Evolutionary conservation across 2,888 invertebrate genomes (phyloP), one percentile per base, ranked within the genome.

Genomic region (Pinctada fucata): DNA sequence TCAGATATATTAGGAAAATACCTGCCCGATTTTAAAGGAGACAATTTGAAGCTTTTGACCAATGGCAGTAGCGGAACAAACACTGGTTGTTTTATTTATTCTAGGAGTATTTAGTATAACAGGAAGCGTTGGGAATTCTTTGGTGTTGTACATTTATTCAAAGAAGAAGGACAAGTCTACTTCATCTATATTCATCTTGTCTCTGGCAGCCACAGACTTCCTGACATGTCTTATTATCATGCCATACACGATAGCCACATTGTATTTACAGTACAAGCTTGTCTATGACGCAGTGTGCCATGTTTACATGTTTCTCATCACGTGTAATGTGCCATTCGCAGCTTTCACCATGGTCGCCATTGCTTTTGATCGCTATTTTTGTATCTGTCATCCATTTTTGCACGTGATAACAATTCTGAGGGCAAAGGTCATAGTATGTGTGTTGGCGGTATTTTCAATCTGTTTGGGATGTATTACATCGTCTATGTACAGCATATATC

Each of bases 331-430:
- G 3, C 90, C 90, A 3, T 87, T 89, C 72, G 89, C 91, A 10
- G 88, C 90, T 6, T 88, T 91, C 76, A 88, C 90, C 10, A 90
- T 91, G 89, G 89, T 90, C 5, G 90, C 89, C 31, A 91, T 91
- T n/a, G 90, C 90, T 3, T 86, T 91, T 2, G 91, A 91, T 78
- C 79, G 91, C 1, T 91, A 90, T 80, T 85, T 91, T 10, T 91
- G 90, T 75, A 90, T 91, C 50, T 91, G 91, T 76, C 88, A 89
- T 73, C 91, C 91, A 8, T 90, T 90, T 75, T 76, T 87, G 1
- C 89, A 88, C 75, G 82, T 87, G 3, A 89, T 90, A 83, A 89
- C 85, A 4, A 84, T 88, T 48, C 76, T 78, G 16, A 78, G 87
- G 45, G 88, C 89, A 2, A 88, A 88, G 75, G 77, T 88, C 45